Evolutionary conservation across 2,113 vertebrate species (phyloP), one percentile per base, ranked within the genome.

Genomic region (Pholis gunnellus): DNA sequence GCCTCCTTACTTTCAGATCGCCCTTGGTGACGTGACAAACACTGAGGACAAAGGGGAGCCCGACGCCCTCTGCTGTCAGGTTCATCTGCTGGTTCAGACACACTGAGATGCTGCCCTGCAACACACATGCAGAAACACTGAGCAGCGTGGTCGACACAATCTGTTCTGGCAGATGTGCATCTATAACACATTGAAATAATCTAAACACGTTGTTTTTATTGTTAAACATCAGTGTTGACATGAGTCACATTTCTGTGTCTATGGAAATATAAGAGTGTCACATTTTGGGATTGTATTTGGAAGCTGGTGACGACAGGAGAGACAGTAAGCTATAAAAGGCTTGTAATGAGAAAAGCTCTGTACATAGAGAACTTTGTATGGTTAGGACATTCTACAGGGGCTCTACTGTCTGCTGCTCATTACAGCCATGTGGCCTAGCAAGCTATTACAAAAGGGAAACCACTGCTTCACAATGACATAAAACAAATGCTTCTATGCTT

Each of bases 1-100:
- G 25, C 6, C 11, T n/a, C 31, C 87, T 92, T 74, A 95, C 94
- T 29, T 70, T 79, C 72, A 31, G 82, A 29, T 25, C 20, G 40
- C 54, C 46, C 71, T 46, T 17, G 56, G 56, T 17, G 64, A 73
- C 17, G 48, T 38, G 79, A 76, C 13, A 31, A 64, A 82, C 91
- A 92, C 6, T 65, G 76, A 17, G 72, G 56, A 88, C 93, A 93
- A 42, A 72, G 52, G 79, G 34, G 40, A 67, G 22, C 31, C 48
- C 0, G 63, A 40, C n/a, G 59, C 6, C 38, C 34, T 74, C 61
- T 72, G 77, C 50, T 4, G 54, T 92, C 88, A 27, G 75, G 36
- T 52, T 88, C 87, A 52, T 79, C 79, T 72, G 64, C 61, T 68
- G 57, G 10, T 11, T 76, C 54, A 13, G 72, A 75, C 36, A 50